Evolutionary conservation across 1,140 invertebrate genomes (phyloP), one percentile per base, ranked within the genome.

Genomic region (Aradophagus sp.): DNA sequence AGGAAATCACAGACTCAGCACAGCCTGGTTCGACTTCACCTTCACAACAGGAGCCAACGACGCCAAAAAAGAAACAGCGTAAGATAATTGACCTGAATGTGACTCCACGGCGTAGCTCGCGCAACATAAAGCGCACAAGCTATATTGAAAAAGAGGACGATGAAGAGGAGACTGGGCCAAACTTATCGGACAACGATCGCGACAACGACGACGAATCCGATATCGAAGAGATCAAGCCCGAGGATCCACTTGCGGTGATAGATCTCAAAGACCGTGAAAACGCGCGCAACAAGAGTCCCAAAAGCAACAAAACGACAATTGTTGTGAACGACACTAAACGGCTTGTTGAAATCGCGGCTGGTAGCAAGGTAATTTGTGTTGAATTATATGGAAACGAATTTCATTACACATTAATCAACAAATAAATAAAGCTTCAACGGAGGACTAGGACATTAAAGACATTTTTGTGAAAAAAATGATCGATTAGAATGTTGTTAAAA

Each of bases 281-380:
- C 67, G 78, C 79, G 0, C 80, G 78, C 34, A 55, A 77, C 4
- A 76, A 88, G 78, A 80, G 86, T 73, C 82, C 77, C 17, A 79
- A 80, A 73, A 80, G 86, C 52, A 84, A 77, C 48, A 88, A 88
- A 73, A 87, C 83, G 13, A 89, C 91, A 1, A 92, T 93, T 48
- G 89, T 93, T 17, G 89, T 92, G 0, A 93, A 90, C 74, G 90
- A 93, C 73, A 91, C 91, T 1, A 93, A 92, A 81, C 86, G 89
- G 29, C 81, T 92, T 39, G 90, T 91, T 7, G 90, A 92, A 79
- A 91, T 93, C 61, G 91, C 90, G 5, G 83, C 87, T 35, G 87
- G 87, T 23, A 88, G 86, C 47, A 88, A 87, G 71, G 48, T 58
- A 45, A 7, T 23, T 23, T 5, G 4, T 5, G 20, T 5, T 23